Conservation (phyloP, 1,140 invertebrate species). For the Drosophila malerkotliana region DNA sequence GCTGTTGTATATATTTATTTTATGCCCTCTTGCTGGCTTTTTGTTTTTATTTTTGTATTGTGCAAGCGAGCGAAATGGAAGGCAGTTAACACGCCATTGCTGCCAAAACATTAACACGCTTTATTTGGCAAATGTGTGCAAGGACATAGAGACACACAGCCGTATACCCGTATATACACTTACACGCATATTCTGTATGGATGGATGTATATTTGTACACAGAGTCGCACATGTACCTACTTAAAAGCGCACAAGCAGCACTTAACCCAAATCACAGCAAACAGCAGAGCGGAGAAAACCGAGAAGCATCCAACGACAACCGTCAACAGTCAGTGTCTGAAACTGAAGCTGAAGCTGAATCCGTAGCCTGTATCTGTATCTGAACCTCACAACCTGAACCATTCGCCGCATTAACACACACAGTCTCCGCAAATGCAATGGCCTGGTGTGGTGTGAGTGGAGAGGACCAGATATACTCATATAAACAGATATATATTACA, state of each 20-base stretch:
- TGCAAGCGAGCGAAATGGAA: constrained; percentile 77
- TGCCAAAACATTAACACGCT: constrained; percentile 78
- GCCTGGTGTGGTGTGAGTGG: neutral
- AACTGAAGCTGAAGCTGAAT: constrained; percentile 32
- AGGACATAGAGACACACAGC: constrained; percentile 48
- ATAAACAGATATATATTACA: constrained; percentile 13
- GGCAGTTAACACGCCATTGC: constrained; percentile 76
- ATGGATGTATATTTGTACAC: constrained; percentile 1
- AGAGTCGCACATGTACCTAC: constrained; percentile 56
- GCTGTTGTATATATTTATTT: constrained; percentile 57
- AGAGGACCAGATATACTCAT: constrained; percentile 31
- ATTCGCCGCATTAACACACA: constrained; percentile 65
- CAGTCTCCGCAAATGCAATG: constrained; percentile 1
- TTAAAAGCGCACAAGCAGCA: constrained; percentile 77
- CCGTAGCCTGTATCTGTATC: constrained; percentile 13
- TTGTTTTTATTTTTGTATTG: constrained; percentile 66
- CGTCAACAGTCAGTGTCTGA: constrained; percentile 50
- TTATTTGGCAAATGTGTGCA: constrained; percentile 78
- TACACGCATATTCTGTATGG: neutral
- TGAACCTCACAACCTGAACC: constrained; percentile 50
- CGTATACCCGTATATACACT: constrained; percentile 9
- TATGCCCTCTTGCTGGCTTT: constrained; percentile 44
- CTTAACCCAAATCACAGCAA: constrained; percentile 78
- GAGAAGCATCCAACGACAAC: constrained; percentile 54
- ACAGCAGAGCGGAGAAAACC: constrained; percentile 41